Conservation (phyloP, 2,797 vertebrate genomes). For the Danio choprae region DNA sequence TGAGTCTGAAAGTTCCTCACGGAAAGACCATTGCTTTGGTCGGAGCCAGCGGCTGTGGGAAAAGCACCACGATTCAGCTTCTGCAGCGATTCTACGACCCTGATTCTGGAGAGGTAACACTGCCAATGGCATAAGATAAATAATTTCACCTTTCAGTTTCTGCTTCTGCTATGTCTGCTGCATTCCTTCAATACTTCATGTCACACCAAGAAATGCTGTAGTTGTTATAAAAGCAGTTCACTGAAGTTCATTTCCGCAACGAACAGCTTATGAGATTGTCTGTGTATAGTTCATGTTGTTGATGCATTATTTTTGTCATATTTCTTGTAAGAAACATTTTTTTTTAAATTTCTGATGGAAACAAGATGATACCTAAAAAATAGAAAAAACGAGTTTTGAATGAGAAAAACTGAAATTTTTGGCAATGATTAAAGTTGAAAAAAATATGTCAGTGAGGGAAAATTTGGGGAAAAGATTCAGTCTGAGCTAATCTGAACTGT, state of each 20-base stretch:
- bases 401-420: no score
- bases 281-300: no score
- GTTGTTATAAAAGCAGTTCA: not conserved
- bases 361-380: no score
- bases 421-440: no score
- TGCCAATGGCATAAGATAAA: not conserved
- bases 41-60: slow-evolving; percentile 83
- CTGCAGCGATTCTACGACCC: slow-evolving; percentile 85
- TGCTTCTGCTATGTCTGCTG: not conserved
- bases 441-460: no score
- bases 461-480: no score
- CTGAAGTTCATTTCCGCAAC: not conserved
- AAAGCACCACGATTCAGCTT: slow-evolving; percentile 81
- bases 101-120: slow-evolving; percentile 74
- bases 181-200: not conserved
- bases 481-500: no score
- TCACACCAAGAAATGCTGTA: not conserved
- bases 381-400: no score
- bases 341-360: no score
- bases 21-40: slow-evolving; percentile 84
- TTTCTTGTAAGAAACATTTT: no score
- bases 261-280: not conserved
- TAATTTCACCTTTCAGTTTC: not conserved
- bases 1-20: slow-evolving; percentile 78
- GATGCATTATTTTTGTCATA: no score